These are phyloP conservation scores for Yasuhikotakia modesta DNA, from an alignment of 2,797 vertebrate genomes.

Conservation along the genomic window DNA sequence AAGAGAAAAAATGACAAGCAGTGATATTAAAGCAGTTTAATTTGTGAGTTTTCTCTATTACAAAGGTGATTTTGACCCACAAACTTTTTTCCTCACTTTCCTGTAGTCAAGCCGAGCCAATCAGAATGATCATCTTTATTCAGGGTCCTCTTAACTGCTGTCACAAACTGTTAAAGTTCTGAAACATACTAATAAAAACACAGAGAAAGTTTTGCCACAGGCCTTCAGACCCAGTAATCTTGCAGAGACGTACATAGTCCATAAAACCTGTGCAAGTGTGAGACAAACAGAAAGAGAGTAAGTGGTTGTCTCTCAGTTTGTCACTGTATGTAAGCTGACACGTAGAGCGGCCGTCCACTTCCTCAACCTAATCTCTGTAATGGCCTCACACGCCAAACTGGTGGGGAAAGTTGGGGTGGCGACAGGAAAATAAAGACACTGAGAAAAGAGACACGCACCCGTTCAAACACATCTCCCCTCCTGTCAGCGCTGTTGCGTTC, in stretches of 20 bases:
- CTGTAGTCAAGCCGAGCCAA: not conserved
- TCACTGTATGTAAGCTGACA: constrained; percentile 81
- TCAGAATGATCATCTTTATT: not conserved
- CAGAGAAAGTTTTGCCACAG: constrained; percentile 1
- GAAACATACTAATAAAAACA: constrained; percentile 52
- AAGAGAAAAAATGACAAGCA: no score
- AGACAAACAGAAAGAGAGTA: constrained; percentile 65
- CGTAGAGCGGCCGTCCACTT: constrained; percentile 80
- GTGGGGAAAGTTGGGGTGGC: constrained; percentile 70
- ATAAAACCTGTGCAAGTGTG: constrained; percentile 8
- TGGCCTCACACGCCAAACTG: constrained; percentile 78
- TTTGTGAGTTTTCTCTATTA: no score
- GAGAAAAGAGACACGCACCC: constrained; percentile 41
- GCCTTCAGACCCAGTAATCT: constrained; percentile 17
- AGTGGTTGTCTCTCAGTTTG: constrained; percentile 71
- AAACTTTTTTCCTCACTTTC: no score
- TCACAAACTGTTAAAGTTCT: not conserved
- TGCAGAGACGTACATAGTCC: not conserved
- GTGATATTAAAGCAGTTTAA: no score
- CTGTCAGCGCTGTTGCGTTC: constrained; percentile 35
- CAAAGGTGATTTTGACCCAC: no score
- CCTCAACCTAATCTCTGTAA: constrained; percentile 87
- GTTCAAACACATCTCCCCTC: constrained; percentile 31
- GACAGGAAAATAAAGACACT: constrained; percentile 39
- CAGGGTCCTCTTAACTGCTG: not conserved